A percentile compares a stretch with the other conserved stretches of the same genome.
These are phyloP conservation scores for Ailuropoda melanoleuca DNA, from an alignment of 2,113 vertebrate species.

Conservation along the genomic window DNA sequence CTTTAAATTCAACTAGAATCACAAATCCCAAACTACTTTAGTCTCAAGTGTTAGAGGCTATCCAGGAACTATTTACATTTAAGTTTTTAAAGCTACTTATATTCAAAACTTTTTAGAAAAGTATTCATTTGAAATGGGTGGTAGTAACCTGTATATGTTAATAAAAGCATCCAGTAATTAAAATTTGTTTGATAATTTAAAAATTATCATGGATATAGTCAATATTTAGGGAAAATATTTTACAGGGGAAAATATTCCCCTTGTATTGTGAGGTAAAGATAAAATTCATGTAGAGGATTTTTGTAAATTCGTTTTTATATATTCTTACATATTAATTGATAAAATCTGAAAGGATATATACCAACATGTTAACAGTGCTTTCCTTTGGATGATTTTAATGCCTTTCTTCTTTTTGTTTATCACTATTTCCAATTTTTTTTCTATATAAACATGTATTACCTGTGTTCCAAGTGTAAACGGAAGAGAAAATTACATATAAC, in stretches of 20 bases:
- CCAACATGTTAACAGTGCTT: not conserved
- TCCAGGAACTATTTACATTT: not conserved
- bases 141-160: not conserved
- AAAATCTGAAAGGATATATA: not conserved
- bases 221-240: not conserved
- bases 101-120: not conserved
- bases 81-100: not conserved
- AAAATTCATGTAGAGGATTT: not conserved
- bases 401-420: constrained; percentile 18
- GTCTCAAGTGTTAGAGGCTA: not conserved
- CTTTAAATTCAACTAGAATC: not conserved
- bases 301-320: not conserved
- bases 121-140: not conserved
- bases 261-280: not conserved
- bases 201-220: not conserved
- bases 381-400: constrained; percentile 2
- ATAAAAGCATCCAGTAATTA: not conserved
- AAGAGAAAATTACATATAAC: constrained; percentile 57
- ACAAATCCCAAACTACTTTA: not conserved
- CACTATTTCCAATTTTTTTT: constrained; percentile 15
- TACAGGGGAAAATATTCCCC: not conserved
- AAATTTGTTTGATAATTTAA: not conserved
- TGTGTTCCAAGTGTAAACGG: constrained; percentile 22
- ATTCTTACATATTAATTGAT: not conserved
- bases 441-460: not conserved